Evolutionary conservation across 2,797 vertebrate genomes (phyloP).

Genomic region (Micromesistius poutassou): DNA sequence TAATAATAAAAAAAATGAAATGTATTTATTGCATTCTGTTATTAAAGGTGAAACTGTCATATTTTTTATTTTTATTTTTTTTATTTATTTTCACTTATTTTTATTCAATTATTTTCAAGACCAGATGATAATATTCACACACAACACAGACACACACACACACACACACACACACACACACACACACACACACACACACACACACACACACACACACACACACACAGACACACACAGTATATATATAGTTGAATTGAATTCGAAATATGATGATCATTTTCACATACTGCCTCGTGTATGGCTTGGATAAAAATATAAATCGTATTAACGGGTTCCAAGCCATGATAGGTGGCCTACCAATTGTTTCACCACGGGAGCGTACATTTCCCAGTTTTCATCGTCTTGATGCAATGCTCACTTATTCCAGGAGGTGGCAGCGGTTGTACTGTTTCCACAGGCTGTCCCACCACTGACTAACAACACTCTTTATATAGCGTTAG

Average conservation of each 20-base stretch:
- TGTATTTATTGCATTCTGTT: background rate
- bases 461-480: conserved; percentile 8
- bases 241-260: no score
- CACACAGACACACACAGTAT: no score
- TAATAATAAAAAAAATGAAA: background rate
- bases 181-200: no score
- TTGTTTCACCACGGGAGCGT: background rate
- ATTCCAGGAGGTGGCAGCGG: conserved; percentile 78
- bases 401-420: conserved; percentile 49
- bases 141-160: no score
- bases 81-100: no score
- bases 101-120: no score
- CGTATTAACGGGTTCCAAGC: background rate
- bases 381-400: conserved; percentile 27
- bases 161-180: no score
- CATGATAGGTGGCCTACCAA: background rate
- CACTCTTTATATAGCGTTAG: conserved; percentile 4
- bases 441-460: conserved; percentile 67
- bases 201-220: no score
- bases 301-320: background rate
- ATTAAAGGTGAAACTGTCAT: background rate
- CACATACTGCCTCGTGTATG: background rate
- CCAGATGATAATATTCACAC: no score
- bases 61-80: background rate
- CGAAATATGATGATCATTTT: background rate